Percentiles rank a stretch among this genome's conserved stretches.
Evolutionary conservation across 1,140 invertebrate genomes (phyloP).

Genomic region (Brachionus plicatilis): DNA sequence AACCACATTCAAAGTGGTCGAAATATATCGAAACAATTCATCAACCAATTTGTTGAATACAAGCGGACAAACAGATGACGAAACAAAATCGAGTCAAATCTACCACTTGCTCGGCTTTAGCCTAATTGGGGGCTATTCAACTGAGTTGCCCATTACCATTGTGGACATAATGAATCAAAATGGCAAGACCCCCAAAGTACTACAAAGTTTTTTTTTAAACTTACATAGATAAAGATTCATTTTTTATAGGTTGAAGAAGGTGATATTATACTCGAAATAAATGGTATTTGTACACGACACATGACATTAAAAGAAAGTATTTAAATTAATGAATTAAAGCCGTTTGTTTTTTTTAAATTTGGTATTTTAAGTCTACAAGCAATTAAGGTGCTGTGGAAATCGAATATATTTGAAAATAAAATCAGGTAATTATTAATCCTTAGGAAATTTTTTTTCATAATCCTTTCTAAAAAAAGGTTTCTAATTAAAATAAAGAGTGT

Average conservation of each 20-base stretch:
- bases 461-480: background rate
- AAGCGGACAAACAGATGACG: background rate
- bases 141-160: conserved; percentile 25
- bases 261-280: conserved; percentile 39
- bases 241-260: conserved; percentile 32
- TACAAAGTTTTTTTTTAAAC: background rate
- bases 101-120: conserved; percentile 8
- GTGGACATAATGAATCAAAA: conserved; percentile 15
- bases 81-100: background rate
- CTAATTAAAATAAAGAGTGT: background rate
- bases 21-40: conserved; percentile 36
- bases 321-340: background rate
- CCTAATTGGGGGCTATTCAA: conserved; percentile 5
- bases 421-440: conserved; percentile 33
- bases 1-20: conserved; percentile 37
- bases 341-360: background rate
- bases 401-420: conserved; percentile 38
- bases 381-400: conserved; percentile 37
- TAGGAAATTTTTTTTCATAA: background rate
- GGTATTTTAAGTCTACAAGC: conserved; percentile 25
- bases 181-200: background rate
- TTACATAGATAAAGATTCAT: background rate
- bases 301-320: conserved; percentile 36
- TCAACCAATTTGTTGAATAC: background rate
- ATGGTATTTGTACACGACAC: conserved; percentile 14